Percentiles rank a stretch among this genome's conserved stretches.
These are phyloP conservation scores for Neotoxoptera formosana DNA, from an alignment of 1,140 invertebrate species.

Conservation along the genomic window DNA sequence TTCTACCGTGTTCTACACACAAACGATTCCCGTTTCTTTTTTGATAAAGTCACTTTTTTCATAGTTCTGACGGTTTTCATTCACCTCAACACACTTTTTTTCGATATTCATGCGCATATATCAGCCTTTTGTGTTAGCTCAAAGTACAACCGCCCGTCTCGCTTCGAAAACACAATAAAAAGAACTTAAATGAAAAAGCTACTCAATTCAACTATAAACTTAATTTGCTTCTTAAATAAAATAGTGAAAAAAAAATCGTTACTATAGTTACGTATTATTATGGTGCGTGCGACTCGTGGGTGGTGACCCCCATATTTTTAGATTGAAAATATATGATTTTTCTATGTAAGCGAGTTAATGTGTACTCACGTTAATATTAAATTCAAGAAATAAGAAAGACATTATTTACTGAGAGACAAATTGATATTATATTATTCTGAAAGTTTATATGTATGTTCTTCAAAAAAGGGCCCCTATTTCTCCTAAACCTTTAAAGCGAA, in stretches of 20 bases:
- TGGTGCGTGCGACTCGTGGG: neutral
- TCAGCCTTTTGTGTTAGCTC: neutral
- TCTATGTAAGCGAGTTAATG: neutral
- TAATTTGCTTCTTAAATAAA: neutral
- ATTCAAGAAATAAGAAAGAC: neutral
- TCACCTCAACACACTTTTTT: conserved; percentile 6
- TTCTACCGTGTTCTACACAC: neutral
- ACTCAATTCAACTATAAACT: neutral
- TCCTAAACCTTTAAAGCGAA: neutral
- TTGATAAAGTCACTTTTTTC: neutral
- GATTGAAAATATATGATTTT: neutral
- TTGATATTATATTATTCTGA: neutral
- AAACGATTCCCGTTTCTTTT: neutral
- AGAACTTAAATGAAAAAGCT: neutral
- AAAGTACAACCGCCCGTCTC: neutral
- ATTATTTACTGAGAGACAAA: neutral
- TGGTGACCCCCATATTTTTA: neutral
- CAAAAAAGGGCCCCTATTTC: neutral
- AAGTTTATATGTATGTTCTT: neutral
- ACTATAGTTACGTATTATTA: neutral
- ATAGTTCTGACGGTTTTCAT: neutral
- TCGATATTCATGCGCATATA: neutral
- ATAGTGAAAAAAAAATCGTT: neutral
- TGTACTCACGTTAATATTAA: neutral
- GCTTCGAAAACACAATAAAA: neutral